Conservation (phyloP, 2,797 vertebrate genomes). For the Leptoclinus maculatus region DNA sequence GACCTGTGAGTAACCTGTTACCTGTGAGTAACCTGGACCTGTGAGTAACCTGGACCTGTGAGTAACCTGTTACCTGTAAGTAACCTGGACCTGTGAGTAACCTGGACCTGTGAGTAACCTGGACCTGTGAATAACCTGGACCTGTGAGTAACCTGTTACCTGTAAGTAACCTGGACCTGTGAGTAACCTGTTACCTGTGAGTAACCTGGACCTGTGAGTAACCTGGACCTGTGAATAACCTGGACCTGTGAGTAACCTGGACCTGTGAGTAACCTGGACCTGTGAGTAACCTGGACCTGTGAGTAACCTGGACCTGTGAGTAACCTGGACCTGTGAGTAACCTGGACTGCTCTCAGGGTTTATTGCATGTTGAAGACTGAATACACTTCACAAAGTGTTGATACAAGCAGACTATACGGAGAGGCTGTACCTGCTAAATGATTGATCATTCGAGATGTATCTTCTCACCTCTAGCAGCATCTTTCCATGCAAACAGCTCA, state of each 20-base stretch:
- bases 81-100: background rate
- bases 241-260: background rate
- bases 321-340: slow-evolving; percentile 2
- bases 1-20: background rate
- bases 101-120: background rate
- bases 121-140: background rate
- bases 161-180: background rate
- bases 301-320: background rate
- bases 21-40: background rate
- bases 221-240: background rate
- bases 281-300: background rate
- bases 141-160: too few species aligned
- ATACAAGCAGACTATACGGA: background rate
- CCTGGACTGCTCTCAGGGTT: background rate
- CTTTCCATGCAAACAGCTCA: background rate
- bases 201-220: background rate
- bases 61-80: background rate
- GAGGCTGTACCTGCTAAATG: background rate
- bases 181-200: background rate
- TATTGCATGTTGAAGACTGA: background rate
- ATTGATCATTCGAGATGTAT: background rate
- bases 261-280: background rate
- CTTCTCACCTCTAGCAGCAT: background rate
- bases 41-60: background rate
- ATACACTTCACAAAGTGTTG: background rate